A percentile compares a stretch with the other conserved stretches of the same genome.
Evolutionary conservation across 2,888 invertebrate genomes (phyloP).

Genomic region (Drosophila koepferae): DNA sequence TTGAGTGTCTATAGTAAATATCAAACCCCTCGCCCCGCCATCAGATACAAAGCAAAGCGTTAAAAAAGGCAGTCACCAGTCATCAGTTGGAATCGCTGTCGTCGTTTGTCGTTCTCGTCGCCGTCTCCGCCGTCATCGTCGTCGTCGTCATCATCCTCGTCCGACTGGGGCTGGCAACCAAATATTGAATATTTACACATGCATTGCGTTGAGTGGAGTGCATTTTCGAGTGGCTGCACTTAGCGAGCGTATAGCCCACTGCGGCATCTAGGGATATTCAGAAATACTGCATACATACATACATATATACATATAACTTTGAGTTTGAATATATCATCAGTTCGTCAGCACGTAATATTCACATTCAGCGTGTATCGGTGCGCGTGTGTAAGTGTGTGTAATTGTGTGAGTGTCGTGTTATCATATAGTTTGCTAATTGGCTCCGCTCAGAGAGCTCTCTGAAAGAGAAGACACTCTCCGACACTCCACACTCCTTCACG

Average conservation of each 20-base stretch:
- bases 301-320: slow-evolving; percentile 9
- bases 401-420: slow-evolving; percentile 47
- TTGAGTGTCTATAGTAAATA: slow-evolving; percentile 80
- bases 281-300: neutral
- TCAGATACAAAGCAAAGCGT: slow-evolving; percentile 28
- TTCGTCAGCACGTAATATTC: slow-evolving; percentile 24
- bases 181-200: slow-evolving; percentile 82
- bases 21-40: slow-evolving; percentile 21
- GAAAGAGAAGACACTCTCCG: slow-evolving; percentile 4
- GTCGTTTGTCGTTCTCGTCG: neutral
- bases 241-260: slow-evolving; percentile 41
- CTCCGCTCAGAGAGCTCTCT: slow-evolving; percentile 29
- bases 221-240: slow-evolving; percentile 80
- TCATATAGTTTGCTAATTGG: slow-evolving; percentile 67
- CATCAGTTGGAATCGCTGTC: slow-evolving; percentile 24
- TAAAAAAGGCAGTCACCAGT: slow-evolving; percentile 66
- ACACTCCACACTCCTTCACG: slow-evolving; percentile 35
- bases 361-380: slow-evolving; percentile 20
- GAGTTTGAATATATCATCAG: slow-evolving; percentile 40
- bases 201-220: slow-evolving; percentile 77
- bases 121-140: slow-evolving; percentile 7
- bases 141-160: slow-evolving; percentile 21
- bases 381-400: slow-evolving; percentile 6
- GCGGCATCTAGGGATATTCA: slow-evolving; percentile 11
- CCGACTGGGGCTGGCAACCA: slow-evolving; percentile 57